Percentiles rank a stretch among this genome's conserved stretches.
Conservation (phyloP, 2,797 vertebrate species). For the Sebastes ruberrimus region DNA sequence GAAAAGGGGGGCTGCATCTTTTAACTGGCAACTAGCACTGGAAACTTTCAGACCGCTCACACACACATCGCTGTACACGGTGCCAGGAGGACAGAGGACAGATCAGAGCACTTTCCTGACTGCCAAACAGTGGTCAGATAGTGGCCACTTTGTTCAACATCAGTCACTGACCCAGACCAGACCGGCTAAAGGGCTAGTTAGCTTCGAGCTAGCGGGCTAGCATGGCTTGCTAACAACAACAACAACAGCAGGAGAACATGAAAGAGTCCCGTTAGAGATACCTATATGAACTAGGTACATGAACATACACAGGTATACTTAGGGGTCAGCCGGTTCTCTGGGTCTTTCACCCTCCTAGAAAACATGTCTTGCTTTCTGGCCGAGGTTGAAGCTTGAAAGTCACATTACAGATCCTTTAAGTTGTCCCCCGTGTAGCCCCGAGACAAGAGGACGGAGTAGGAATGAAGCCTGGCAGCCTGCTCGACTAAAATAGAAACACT, state of each 20-base stretch:
- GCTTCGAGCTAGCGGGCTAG: constrained; percentile 57
- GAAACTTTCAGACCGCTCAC: constrained; percentile 44
- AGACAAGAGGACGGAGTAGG: constrained; percentile 32
- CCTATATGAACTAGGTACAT: background rate
- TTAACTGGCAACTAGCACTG: background rate
- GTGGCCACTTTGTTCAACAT: constrained; percentile 35
- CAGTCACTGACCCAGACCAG: constrained; percentile 18
- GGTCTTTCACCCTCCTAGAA: constrained; percentile 79
- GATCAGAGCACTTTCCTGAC: constrained; percentile 9
- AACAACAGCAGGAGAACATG: background rate
- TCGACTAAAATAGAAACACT: constrained; percentile 63
- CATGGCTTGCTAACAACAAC: constrained; percentile 49
- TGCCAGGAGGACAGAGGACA: background rate
- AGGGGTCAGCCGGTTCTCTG: constrained; percentile 74
- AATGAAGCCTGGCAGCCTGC: constrained; percentile 26
- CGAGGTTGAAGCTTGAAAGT: constrained; percentile 54
- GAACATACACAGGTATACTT: constrained; percentile 83
- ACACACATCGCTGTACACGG: background rate
- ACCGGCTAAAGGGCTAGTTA: constrained; percentile 48
- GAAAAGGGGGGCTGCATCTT: background rate
- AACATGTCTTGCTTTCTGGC: constrained; percentile 80
- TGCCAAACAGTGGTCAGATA: constrained; percentile 25
- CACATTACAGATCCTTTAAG: constrained; percentile 71
- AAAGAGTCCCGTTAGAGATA: background rate
- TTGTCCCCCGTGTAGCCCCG: constrained; percentile 43